A percentile compares a stretch with the other conserved stretches of the same genome.
These are phyloP conservation scores for Masticophis lateralis DNA, from an alignment of 2,797 vertebrate species.

Conservation along the genomic window DNA sequence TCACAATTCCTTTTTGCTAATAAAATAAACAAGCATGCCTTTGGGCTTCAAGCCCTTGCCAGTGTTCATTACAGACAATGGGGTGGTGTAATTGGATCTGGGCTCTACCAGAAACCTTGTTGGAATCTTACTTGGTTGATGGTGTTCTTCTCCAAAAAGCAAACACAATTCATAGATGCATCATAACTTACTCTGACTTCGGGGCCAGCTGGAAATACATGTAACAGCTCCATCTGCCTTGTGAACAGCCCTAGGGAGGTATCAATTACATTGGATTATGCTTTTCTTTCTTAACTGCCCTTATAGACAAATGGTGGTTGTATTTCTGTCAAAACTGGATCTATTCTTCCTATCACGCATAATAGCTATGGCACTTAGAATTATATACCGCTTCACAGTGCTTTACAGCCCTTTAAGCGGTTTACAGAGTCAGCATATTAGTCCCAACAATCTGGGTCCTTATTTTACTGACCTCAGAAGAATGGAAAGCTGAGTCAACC, in stretches of 20 bases:
- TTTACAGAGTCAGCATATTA: not conserved
- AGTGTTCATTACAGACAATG: slow-evolving; percentile 42
- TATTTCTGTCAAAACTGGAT: not conserved
- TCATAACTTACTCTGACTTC: slow-evolving; percentile 6
- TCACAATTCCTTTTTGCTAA: slow-evolving; percentile 36
- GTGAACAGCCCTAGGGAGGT: not conserved
- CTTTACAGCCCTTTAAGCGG: not conserved
- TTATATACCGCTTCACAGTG: not conserved
- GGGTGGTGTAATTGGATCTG: slow-evolving; percentile 22
- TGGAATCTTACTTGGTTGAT: slow-evolving; percentile 8
- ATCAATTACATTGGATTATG: not conserved
- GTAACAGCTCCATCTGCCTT: not conserved
- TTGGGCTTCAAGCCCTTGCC: slow-evolving; percentile 21
- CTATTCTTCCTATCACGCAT: not conserved
- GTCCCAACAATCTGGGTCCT: not conserved
- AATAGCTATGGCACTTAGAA: not conserved
- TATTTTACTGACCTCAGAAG: not conserved
- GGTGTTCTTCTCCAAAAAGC: not conserved
- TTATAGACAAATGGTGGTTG: not conserved
- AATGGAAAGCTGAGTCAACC: not conserved
- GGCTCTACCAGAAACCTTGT: not conserved
- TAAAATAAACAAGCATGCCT: slow-evolving; percentile 54
- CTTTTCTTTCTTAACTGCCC: not conserved
- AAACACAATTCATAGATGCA: not conserved
- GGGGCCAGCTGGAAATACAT: not conserved